A percentile compares a stretch with the other conserved stretches of the same genome.
Evolutionary conservation across 2,113 vertebrate genomes (phyloP).

Genomic region (Actenoides hombroni): DNA sequence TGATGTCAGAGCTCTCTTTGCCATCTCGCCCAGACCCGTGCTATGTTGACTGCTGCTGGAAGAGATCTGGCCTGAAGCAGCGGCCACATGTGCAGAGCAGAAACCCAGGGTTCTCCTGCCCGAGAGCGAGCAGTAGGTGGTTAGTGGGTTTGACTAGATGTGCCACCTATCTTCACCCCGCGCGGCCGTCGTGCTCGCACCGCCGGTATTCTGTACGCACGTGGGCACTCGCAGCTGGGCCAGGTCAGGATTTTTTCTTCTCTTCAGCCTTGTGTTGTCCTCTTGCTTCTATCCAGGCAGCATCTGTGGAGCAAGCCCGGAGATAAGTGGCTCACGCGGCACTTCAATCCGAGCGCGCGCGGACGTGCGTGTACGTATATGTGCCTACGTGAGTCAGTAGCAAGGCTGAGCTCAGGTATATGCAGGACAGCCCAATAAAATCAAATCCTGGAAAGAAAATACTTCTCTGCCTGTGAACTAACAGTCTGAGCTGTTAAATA

Average conservation of each 20-base stretch:
- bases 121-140: background rate
- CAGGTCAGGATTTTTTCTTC: background rate
- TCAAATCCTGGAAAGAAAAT: slow-evolving; percentile 47
- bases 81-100: background rate
- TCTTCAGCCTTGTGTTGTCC: background rate
- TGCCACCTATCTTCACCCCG: background rate
- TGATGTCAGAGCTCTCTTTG: slow-evolving; percentile 36
- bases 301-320: background rate
- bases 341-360: background rate
- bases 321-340: background rate
- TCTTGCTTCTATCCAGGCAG: background rate
- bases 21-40: background rate
- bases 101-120: background rate
- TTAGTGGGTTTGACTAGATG: background rate
- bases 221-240: accelerated
- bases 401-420: slow-evolving; percentile 11
- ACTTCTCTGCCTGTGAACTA: slow-evolving; percentile 54
- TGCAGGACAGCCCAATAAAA: slow-evolving; percentile 29
- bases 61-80: background rate
- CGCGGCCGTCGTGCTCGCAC: accelerated
- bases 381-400: background rate
- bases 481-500: slow-evolving; percentile 66
- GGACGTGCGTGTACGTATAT: background rate
- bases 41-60: background rate
- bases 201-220: background rate